These are phyloP conservation scores for Pelodiscus sinensis DNA, from an alignment of 2,113 vertebrate species.

Conservation along the genomic window DNA sequence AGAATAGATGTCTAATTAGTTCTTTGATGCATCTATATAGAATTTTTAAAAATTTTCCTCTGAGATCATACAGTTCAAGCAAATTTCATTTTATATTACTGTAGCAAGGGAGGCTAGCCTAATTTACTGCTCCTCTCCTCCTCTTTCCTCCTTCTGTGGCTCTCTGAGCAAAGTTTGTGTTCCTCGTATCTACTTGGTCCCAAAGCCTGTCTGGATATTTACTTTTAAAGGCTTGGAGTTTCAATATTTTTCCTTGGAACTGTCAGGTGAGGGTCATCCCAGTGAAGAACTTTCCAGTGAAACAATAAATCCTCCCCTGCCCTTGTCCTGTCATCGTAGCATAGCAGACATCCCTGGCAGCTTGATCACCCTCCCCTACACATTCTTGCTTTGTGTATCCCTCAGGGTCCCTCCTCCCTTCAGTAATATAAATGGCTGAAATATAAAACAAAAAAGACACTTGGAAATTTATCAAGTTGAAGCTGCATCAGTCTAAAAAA, in stretches of 20 bases:
- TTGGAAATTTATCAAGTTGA: conserved; percentile 4
- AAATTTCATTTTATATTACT: background rate
- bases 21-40: background rate
- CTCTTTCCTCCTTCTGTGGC: background rate
- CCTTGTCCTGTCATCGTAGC: background rate
- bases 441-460: background rate
- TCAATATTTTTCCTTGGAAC: background rate
- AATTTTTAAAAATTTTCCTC: background rate
- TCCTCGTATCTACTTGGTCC: background rate
- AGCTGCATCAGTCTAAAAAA: background rate
- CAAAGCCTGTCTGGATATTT: background rate
- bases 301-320: background rate
- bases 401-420: background rate
- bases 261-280: background rate
- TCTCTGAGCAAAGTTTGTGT: background rate
- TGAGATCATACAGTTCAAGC: background rate
- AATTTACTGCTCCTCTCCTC: background rate
- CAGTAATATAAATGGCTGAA: background rate
- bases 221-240: background rate
- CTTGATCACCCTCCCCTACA: background rate
- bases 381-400: background rate
- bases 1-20: background rate
- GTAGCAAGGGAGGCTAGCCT: background rate
- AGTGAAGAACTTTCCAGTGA: conserved; percentile 11
- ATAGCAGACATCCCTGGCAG: background rate